Evolutionary conservation across 1,140 invertebrate genomes (phyloP).

Genomic region (Diorhabda carinulata): DNA sequence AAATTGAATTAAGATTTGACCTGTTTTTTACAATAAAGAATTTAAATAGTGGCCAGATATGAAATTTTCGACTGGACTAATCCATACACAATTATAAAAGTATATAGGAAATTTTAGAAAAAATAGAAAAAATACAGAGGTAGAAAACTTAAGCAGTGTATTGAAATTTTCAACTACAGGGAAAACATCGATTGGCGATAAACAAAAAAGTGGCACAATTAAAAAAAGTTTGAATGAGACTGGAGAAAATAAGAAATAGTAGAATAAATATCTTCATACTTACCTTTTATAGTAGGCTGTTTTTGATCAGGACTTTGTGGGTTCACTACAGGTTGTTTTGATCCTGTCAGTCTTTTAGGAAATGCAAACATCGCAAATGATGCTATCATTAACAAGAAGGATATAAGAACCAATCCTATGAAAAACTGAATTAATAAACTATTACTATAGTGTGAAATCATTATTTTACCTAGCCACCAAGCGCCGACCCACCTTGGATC

Average conservation of each 20-base stretch:
- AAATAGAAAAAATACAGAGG: too few species aligned
- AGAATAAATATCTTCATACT: neutral
- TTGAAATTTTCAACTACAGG: too few species aligned
- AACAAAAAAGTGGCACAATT: neutral
- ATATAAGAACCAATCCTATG: slow-evolving; percentile 72
- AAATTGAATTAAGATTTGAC: too few species aligned
- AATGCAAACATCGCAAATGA: slow-evolving; percentile 86
- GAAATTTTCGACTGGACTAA: too few species aligned
- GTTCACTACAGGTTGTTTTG: slow-evolving; percentile 47
- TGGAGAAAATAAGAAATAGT: neutral
- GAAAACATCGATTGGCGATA: too few species aligned
- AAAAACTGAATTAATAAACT: neutral
- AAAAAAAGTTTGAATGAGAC: neutral
- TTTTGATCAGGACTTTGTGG: slow-evolving; percentile 48
- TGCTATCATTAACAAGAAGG: slow-evolving; percentile 71
- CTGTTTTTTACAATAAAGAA: too few species aligned
- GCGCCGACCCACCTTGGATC: slow-evolving; percentile 89
- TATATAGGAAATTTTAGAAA: too few species aligned
- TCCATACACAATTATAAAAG: too few species aligned
- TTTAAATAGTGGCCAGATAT: too few species aligned
- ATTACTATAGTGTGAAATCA: too few species aligned
- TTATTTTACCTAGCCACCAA: slow-evolving; percentile 78
- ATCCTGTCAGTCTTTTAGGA: slow-evolving; percentile 62
- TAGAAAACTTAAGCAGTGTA: too few species aligned
- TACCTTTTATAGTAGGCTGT: slow-evolving; percentile 57